Conservation (phyloP, 2,113 vertebrate species). For the Misgurnus anguillicaudatus region DNA sequence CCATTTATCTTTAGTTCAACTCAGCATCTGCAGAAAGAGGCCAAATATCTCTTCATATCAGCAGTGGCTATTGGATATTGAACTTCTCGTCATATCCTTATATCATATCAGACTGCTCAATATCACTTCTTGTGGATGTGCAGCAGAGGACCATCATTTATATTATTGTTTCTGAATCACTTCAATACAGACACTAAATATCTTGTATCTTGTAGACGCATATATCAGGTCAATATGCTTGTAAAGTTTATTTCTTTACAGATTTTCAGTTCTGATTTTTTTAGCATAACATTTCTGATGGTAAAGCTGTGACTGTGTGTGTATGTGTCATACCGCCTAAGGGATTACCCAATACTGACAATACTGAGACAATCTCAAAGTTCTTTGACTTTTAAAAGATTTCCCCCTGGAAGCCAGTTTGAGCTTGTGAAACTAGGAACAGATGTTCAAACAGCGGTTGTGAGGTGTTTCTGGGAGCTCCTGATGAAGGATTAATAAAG, state of each 20-base stretch:
- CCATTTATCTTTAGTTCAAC: slow-evolving; percentile 45
- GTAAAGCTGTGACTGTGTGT: not conserved
- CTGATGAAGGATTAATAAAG: too few species aligned
- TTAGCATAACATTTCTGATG: not conserved
- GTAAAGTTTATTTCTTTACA: not conserved
- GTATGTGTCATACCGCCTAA: not conserved
- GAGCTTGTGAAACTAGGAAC: not conserved
- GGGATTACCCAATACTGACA: not conserved
- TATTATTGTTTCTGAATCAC: not conserved
- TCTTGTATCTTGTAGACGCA: too few species aligned
- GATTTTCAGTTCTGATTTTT: not conserved
- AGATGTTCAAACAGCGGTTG: not conserved
- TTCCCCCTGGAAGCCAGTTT: too few species aligned
- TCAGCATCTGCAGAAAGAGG: not conserved
- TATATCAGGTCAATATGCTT: not conserved
- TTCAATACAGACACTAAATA: slow-evolving; percentile 18
- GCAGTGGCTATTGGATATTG: slow-evolving; percentile 33
- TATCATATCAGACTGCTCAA: not conserved
- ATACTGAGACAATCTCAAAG: too few species aligned
- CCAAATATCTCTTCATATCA: slow-evolving; percentile 48
- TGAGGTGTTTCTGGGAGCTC: not conserved
- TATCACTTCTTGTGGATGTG: not conserved
- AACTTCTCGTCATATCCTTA: not conserved
- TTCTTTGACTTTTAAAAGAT: too few species aligned
- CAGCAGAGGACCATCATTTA: slow-evolving; percentile 7